These are phyloP conservation scores for Uromys caudimaculatus DNA, from an alignment of 2,797 vertebrate genomes.

Conservation along the genomic window DNA sequence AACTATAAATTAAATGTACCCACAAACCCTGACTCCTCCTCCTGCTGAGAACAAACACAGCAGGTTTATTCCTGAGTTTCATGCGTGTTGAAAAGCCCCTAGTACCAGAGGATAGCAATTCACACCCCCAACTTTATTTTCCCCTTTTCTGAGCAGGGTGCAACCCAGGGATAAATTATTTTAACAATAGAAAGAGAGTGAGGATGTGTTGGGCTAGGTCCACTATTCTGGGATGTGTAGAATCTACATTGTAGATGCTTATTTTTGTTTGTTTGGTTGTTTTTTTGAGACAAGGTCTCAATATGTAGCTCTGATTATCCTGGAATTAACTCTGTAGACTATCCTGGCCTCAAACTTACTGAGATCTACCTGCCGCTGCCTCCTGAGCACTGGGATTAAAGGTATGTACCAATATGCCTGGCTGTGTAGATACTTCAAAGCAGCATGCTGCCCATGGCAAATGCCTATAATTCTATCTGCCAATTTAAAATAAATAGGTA, in stretches of 20 bases:
- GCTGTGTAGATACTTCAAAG: neutral
- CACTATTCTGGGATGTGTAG: neutral
- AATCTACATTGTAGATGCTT: neutral
- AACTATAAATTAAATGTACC: neutral
- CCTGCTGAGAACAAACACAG: neutral
- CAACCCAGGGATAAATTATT: neutral
- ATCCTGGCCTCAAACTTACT: neutral
- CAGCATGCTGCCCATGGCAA: neutral
- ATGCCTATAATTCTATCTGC: neutral
- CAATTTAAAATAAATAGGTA: neutral
- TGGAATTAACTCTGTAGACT: neutral
- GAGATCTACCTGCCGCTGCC: neutral
- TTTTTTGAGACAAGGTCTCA: neutral
- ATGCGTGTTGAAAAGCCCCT: neutral
- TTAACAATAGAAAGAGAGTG: slow-evolving; percentile 29
- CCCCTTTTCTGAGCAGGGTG: neutral
- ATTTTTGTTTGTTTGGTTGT: neutral
- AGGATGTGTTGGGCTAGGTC: neutral
- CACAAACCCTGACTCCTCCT: neutral
- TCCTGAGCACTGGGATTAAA: neutral
- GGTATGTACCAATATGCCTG: too few species aligned
- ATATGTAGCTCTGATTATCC: neutral
- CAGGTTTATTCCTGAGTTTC: neutral
- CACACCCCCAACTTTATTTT: neutral
- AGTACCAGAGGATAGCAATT: neutral